Evolutionary conservation across 2,113 vertebrate genomes (phyloP).

Genomic region (Nettapus auritus): DNA sequence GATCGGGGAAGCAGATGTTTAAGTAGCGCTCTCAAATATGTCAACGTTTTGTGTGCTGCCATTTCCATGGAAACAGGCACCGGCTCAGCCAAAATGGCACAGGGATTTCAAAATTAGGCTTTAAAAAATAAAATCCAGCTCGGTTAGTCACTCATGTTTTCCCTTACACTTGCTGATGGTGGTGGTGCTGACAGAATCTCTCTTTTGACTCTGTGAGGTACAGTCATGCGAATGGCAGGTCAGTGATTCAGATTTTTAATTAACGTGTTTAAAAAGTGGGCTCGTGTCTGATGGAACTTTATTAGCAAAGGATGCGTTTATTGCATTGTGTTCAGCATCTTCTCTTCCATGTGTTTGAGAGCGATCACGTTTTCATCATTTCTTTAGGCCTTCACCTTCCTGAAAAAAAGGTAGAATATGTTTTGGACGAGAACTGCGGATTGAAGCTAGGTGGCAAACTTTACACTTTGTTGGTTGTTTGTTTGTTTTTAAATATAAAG

Average conservation of each 20-base stretch:
- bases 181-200: neutral
- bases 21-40: neutral
- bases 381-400: neutral
- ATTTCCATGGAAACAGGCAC: constrained; percentile 1
- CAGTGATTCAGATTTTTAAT: neutral
- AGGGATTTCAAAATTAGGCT: neutral
- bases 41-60: neutral
- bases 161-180: rapidly evolving
- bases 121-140: neutral
- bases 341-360: rapidly evolving
- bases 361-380: rapidly evolving
- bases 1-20: neutral
- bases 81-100: neutral
- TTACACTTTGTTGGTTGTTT: neutral
- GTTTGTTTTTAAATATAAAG: rapidly evolving
- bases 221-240: rapidly evolving
- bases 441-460: neutral
- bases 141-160: neutral
- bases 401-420: rapidly evolving
- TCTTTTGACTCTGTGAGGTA: rapidly evolving
- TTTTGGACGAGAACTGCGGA: rapidly evolving
- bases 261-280: neutral
- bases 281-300: neutral
- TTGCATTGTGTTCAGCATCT: neutral
- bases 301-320: neutral